These are phyloP conservation scores for Listronotus bonariensis DNA, from an alignment of 1,140 invertebrate species.

Conservation along the genomic window DNA sequence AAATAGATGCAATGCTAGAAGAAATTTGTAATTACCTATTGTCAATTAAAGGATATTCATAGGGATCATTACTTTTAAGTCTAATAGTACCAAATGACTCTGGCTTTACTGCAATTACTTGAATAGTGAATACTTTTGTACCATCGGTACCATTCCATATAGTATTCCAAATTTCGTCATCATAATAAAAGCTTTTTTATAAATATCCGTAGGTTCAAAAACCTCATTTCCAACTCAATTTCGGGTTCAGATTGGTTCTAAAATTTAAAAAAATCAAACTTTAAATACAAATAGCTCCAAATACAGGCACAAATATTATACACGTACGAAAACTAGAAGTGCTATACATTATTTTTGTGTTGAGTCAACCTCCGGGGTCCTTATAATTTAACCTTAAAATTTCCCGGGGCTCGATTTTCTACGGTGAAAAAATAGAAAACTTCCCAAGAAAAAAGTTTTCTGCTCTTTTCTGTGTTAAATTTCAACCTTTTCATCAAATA, in stretches of 20 bases:
- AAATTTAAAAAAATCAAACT: no score
- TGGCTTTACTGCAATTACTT: neutral
- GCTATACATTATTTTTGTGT: no score
- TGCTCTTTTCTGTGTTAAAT: no score
- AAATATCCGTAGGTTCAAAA: neutral
- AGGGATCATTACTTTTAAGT: slow-evolving; percentile 1
- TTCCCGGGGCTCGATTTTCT: no score
- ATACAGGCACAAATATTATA: no score
- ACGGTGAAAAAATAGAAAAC: no score
- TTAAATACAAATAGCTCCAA: no score
- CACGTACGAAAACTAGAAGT: no score
- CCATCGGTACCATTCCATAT: neutral
- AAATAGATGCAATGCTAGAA: no score
- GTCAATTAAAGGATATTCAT: slow-evolving; percentile 1
- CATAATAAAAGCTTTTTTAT: neutral
- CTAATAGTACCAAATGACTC: neutral
- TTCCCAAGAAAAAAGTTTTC: no score
- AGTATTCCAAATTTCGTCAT: neutral
- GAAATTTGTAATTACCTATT: neutral
- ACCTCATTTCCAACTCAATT: neutral
- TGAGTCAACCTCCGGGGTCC: neutral
- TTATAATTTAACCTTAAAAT: neutral
- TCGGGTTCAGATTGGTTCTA: neutral
- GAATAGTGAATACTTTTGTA: neutral
- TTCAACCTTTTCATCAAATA: no score